Evolutionary conservation across 2,113 vertebrate genomes (phyloP), one percentile per base, ranked within the genome.

Genomic region (Hippocampus mohnikei): DNA sequence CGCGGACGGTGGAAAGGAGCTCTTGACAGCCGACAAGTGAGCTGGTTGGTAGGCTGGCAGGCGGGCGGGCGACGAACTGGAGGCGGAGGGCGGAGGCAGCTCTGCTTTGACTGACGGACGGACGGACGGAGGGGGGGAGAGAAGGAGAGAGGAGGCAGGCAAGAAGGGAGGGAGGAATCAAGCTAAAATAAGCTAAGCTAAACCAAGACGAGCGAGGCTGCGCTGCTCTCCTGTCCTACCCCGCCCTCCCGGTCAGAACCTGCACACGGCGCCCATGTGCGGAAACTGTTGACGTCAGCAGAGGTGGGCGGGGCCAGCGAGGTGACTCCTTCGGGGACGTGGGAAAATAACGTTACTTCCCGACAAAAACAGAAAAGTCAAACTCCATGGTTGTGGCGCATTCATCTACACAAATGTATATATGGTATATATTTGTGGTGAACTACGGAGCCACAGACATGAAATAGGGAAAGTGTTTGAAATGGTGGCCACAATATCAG

Each of bases 211-310:
- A 12, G 52, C 21, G 16, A 50, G 46, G 46, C 46, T 50, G 4
- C 5, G 21, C 52, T 11, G 21, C 52, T n/a, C 21, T 2, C 8
- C 21, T 10, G 16, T 21, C 8, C 21, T 50, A 52, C 9, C 55
- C 55, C 55, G 55, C 55, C 58, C 58, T 9, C 29, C 27, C 58
- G 15, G 27, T 15, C 27, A 16, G 27, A 2, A 20, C 8, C 71
- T 23, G 7, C 84, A 75, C 85, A 73, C 37, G 73, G 65, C 66
- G n/a, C 79, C 67, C 94, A 94, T 93, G 94, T 94, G 94, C 91
- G 75, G 84, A 85, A 74, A 85, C 66, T 70, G 62, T 11, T 92
- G 91, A 92, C 91, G 92, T 93, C 91, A 92, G 46, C 60, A 7
- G 2, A 20, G 16, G 21, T 75, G 58, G 70, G 76, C 65, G 81